Evolutionary conservation across 2,888 invertebrate genomes (phyloP), one percentile per base, ranked within the genome.

Genomic region (Eumerus sabulonum): DNA sequence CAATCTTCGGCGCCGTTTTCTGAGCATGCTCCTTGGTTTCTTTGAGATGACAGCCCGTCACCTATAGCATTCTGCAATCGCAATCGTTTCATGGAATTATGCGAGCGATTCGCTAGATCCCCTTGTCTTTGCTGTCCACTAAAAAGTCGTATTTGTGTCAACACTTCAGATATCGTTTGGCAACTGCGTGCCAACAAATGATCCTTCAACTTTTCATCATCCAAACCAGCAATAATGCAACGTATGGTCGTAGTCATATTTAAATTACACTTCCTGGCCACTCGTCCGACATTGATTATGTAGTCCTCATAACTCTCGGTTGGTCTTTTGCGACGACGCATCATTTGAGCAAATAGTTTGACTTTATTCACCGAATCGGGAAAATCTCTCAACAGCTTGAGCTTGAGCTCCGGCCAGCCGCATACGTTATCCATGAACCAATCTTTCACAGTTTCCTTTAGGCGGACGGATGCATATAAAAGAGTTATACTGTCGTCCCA

Each of bases 401-500:
- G 35, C 16, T 60, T 73, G 7, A 73, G 54, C 1, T 36, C 48
- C 9, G n/a, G 13, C 73, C 73, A 73, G 0, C 38, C 12, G 19
- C 66, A 66, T 1, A 36, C 0, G 14, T 66, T 64, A 1, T 14
- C 13, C 0, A 16, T 17, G 11, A 60, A 67, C 66, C 66, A 73
- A 0, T 27, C 44, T 40, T 56, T 66, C 11, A 66, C 66, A 1
- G 17, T 40, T 0, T 44, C 66, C 13, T 66, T 54, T 7, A 73
- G 54, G 3, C 73, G 60, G 14, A 44, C 5, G 7, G 66, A 42
- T 1, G 73, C 53, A 42, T 73, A 67, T 3, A 66, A 18, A 13
- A 67, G 44, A 0, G 73, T 73, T 0, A 60, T 4, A 1, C 59
- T 40, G 14, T 73, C 73, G 36, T 48, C 19, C 73, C 73, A 73